Percentiles rank a stretch among this genome's conserved stretches.
Evolutionary conservation across 2,888 invertebrate species (phyloP).

Genomic region (Drosophila paramelanica): DNA sequence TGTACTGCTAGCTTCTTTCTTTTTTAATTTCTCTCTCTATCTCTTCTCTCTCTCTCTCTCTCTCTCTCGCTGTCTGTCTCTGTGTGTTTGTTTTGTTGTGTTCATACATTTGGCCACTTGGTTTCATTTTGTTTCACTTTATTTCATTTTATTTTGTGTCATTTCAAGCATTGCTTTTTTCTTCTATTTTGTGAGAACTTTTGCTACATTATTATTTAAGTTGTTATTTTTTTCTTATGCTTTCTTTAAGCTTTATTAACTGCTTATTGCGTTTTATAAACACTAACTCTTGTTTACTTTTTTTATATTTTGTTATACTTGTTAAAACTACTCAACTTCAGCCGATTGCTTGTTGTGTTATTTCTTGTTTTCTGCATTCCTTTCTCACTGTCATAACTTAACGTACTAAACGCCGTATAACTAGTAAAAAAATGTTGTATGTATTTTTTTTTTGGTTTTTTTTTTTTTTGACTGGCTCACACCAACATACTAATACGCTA

Average conservation of each 20-base stretch:
- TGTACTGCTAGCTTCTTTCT: conserved; percentile 6
- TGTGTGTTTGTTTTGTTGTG: conserved; percentile 19
- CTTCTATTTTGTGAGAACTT: conserved; percentile 62
- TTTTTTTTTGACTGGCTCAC: conserved; percentile 49
- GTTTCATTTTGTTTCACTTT: conserved; percentile 21
- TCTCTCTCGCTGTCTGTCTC: conserved; percentile 13
- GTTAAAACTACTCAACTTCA: conserved; percentile 78
- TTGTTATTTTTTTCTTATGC: conserved; percentile 18
- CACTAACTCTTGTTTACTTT: conserved; percentile 59
- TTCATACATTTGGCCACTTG: conserved; percentile 61
- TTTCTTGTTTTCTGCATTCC: conserved; percentile 9
- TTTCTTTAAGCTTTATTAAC: conserved; percentile 46
- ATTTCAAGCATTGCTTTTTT: conserved; percentile 43
- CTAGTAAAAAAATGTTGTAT: conserved; percentile 57
- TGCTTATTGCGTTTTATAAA: conserved; percentile 77
- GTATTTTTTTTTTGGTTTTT: conserved; percentile 9
- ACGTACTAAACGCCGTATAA: conserved; percentile 46
- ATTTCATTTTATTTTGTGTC: conserved; percentile 29
- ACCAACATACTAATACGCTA: conserved; percentile 67
- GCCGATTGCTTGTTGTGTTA: conserved; percentile 45
- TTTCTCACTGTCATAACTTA: conserved; percentile 41
- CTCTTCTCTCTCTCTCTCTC: conserved; percentile 15
- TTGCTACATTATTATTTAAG: conserved; percentile 51
- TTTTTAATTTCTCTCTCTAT: conserved; percentile 5
- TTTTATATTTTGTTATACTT: conserved; percentile 41